Evolutionary conservation across 2,888 invertebrate genomes (phyloP).

Genomic region (Limnephilus auricula): DNA sequence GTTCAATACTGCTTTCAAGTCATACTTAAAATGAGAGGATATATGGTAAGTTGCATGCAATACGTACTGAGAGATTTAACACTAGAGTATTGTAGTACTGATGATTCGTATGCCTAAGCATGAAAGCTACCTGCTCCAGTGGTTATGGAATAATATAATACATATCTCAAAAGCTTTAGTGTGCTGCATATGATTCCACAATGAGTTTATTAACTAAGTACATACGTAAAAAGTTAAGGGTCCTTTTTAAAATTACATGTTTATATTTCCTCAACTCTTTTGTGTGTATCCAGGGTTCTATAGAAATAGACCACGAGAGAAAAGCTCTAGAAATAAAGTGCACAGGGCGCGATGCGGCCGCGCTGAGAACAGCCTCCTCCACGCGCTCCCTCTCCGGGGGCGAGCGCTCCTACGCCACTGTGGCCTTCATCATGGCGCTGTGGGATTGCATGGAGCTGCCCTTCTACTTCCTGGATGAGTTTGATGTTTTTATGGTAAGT

Average conservation of each 20-base stretch:
- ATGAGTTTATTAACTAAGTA: no score
- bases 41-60: constrained; percentile 73
- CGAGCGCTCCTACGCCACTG: constrained; percentile 96
- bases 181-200: no score
- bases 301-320: constrained; percentile 74
- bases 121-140: no score
- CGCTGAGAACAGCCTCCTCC: constrained; percentile 68
- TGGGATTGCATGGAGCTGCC: constrained; percentile 96
- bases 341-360: constrained; percentile 70
- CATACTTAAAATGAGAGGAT: constrained; percentile 78
- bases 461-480: constrained; percentile 96
- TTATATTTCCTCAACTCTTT: constrained; percentile 52
- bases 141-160: no score
- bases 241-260: not conserved
- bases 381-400: constrained; percentile 92
- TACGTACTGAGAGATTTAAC: no score
- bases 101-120: no score
- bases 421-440: constrained; percentile 93
- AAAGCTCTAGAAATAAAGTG: constrained; percentile 71
- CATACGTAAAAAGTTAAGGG: no score
- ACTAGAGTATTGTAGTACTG: no score
- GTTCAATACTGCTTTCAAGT: constrained; percentile 77
- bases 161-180: no score
- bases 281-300: constrained; percentile 74
- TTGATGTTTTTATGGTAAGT: constrained; percentile 95